Evolutionary conservation across 2,888 invertebrate genomes (phyloP).

Genomic region (Netelia fuscicornis): DNA sequence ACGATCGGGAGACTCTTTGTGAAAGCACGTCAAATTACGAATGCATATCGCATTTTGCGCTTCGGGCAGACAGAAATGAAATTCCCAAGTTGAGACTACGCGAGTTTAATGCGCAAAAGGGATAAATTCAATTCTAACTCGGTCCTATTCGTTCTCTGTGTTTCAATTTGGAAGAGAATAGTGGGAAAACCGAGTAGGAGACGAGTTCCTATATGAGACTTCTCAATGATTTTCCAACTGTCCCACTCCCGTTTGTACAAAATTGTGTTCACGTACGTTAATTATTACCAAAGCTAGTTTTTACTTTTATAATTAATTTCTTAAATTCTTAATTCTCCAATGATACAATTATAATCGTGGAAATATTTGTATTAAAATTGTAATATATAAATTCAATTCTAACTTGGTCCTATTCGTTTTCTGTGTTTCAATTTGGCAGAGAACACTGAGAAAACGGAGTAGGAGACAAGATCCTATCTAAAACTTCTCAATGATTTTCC

Average conservation of each 20-base stretch:
- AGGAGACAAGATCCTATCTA: constrained; percentile 22
- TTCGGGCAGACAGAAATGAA: constrained; percentile 61
- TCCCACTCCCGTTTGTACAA: no score
- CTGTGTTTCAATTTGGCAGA: constrained; percentile 35
- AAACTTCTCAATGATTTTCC: constrained; percentile 10
- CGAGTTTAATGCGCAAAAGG: constrained; percentile 64
- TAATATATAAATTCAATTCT: constrained; percentile 59
- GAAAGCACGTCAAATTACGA: constrained; percentile 57
- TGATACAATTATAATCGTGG: no score
- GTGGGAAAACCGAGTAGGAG: neutral
- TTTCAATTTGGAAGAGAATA: constrained; percentile 32
- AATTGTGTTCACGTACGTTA: no score
- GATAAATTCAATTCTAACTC: constrained; percentile 66
- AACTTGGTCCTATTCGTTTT: constrained; percentile 32
- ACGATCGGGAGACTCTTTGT: constrained; percentile 48
- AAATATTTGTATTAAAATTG: no score
- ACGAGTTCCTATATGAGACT: constrained; percentile 26
- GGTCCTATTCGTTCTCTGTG: neutral
- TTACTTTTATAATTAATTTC: no score
- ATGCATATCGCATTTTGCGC: constrained; percentile 67
- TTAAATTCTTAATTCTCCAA: no score
- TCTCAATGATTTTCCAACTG: constrained; percentile 9
- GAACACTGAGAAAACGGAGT: neutral
- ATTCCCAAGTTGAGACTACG: constrained; percentile 24
- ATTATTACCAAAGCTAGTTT: no score